Evolutionary conservation across 2,888 invertebrate genomes (phyloP), one percentile per base, ranked within the genome.

Genomic region (Drosophila testacea): DNA sequence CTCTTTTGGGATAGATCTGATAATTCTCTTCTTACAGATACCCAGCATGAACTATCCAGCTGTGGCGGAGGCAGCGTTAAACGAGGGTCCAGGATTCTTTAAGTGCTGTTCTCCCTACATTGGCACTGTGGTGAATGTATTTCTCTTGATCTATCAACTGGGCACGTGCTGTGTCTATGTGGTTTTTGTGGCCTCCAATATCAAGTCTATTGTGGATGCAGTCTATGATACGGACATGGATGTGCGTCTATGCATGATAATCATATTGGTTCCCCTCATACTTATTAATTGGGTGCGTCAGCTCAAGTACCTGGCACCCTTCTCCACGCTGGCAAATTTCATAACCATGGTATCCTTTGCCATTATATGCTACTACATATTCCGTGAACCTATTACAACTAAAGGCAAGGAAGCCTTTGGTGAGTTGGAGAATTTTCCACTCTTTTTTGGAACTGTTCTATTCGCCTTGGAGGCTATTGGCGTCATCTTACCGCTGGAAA

Each of bases 81-180:
- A 93, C 1, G 96, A 96, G 76, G 98, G 98, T 0, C 97, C 97
- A 0, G 90, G 93, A 4, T 93, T 94, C 88, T 93, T 96, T 56
- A 94, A 94, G 73, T 93, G 93, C 11, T 94, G 95, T 78, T 94
- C 96, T 2, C 94, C 94, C 0, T 94, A 94, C 81, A 94, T 95
- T 66, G 95, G 94, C 63, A 95, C 95, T 76, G 92, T 96, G 6
- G 95, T 96, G 28, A 96, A 96, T 90, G 93, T 93, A 0, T 97
- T 97, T 88, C 93, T 97, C 4, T 91, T 98, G 74, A 94, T 98
- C 59, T 99, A 98, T 85, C 99, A 99, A 93, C 94, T 99, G 83
- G 99, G 99, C 50, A 97, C 98, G 52, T 98, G 99, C 92, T 98
- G 98, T 92, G 98, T 99, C 1, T 99, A 99, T 92, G 96, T 98